A percentile compares a stretch with the other conserved stretches of the same genome.
Evolutionary conservation across 2,113 vertebrate species (phyloP).

Genomic region (Mesitornis unicolor): DNA sequence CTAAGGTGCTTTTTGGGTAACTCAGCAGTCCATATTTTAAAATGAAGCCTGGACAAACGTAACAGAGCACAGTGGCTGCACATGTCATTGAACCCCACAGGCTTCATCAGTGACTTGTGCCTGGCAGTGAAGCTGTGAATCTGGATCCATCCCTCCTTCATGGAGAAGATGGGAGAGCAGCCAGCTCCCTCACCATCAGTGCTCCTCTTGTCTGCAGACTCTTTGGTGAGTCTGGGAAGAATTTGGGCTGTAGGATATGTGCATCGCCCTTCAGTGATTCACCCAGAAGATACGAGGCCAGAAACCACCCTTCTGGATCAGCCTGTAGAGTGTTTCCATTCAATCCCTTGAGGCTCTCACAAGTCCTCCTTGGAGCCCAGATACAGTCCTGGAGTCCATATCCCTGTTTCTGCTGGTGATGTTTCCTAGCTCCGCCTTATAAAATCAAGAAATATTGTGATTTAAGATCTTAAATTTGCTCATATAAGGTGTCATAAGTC

Average conservation of each 20-base stretch:
- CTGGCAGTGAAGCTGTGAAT: neutral
- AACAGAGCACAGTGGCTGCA: neutral
- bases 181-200: neutral
- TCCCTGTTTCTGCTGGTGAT: neutral
- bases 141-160: fast-evolving
- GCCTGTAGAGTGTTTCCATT: neutral
- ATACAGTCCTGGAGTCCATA: neutral
- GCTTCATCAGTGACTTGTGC: fast-evolving
- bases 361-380: neutral
- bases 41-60: neutral
- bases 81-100: neutral
- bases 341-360: neutral
- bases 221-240: neutral
- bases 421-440: neutral
- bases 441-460: neutral
- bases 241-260: neutral
- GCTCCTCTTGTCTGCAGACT: neutral
- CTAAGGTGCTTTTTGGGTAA: neutral
- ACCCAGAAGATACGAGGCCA: fast-evolving
- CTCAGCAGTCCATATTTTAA: neutral
- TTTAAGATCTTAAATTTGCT: neutral
- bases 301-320: neutral
- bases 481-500: neutral
- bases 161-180: neutral
- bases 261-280: neutral